Evolutionary conservation across 30 jellyfish, hydroid and myxozoan species (phyloP).

Genomic region (Cassiopea xamachana): DNA sequence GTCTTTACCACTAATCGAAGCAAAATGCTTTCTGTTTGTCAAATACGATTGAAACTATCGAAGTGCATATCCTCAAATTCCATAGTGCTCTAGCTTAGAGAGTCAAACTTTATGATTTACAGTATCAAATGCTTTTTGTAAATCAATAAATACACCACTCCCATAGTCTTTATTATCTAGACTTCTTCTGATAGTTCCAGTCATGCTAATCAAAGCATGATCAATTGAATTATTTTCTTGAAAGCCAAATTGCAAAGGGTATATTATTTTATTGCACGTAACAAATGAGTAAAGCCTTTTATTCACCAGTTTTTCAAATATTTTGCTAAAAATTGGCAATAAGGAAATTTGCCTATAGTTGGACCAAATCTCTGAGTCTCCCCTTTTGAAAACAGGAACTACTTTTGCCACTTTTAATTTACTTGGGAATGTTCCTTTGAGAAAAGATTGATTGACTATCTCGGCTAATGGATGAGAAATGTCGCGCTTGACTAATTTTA

Average conservation of each 20-base stretch:
- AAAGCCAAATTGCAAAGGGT: slow-evolving; percentile 45
- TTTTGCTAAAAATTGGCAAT: slow-evolving; percentile 20
- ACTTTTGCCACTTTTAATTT: slow-evolving; percentile 16
- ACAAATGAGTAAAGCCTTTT: slow-evolving; percentile 39
- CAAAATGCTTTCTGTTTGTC: slow-evolving; percentile 17
- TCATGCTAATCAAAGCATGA: slow-evolving; percentile 35
- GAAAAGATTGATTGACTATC: slow-evolving; percentile 1
- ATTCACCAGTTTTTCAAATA: slow-evolving; percentile 31
- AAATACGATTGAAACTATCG: slow-evolving; percentile 22
- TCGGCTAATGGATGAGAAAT: slow-evolving; percentile 10
- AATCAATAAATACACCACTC: slow-evolving; percentile 25
- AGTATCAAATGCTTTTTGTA: slow-evolving; percentile 23
- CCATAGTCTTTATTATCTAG: slow-evolving; percentile 25
- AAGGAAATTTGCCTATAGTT: slow-evolving; percentile 33
- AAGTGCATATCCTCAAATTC: slow-evolving; percentile 21
- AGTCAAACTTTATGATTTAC: not conserved
- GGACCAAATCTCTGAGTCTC: slow-evolving; percentile 19
- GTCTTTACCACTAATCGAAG: slow-evolving; percentile 10
- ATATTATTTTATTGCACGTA: not conserved
- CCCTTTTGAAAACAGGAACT: slow-evolving; percentile 16
- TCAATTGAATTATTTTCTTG: slow-evolving; percentile 8
- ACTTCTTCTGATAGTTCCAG: slow-evolving; percentile 1
- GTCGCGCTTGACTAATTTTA: slow-evolving; percentile 13
- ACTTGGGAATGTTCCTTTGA: not conserved
- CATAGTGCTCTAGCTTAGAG: slow-evolving; percentile 13